Conservation (phyloP, 2,113 vertebrate species). For the Epinephelus moara region DNA sequence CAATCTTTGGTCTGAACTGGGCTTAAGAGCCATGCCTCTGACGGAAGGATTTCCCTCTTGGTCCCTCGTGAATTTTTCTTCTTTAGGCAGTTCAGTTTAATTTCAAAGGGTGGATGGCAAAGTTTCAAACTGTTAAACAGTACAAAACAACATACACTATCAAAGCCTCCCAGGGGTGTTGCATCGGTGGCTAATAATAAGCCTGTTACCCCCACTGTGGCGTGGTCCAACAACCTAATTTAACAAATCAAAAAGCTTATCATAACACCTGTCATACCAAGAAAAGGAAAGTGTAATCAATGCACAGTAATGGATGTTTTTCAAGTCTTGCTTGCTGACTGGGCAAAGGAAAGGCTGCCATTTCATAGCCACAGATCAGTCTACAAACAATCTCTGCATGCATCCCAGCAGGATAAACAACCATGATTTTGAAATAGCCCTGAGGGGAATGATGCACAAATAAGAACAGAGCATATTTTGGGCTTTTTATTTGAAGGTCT, state of each 20-base stretch:
- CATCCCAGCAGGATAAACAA: constrained; percentile 53
- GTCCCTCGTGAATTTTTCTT: not conserved
- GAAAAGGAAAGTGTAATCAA: not conserved
- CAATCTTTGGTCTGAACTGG: no score
- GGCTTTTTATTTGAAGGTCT: constrained; percentile 20
- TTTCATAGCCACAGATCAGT: constrained; percentile 43
- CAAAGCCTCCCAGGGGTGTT: not conserved
- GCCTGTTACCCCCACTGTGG: not conserved
- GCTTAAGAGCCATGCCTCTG: not conserved
- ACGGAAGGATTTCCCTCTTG: not conserved
- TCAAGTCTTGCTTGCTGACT: constrained; percentile 18
- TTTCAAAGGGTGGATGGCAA: not conserved
- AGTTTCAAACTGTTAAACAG: not conserved
- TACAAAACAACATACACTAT: not conserved
- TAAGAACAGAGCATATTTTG: constrained; percentile 24
- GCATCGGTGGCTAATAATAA: not conserved
- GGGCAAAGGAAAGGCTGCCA: constrained; percentile 12
- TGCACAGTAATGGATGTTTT: not conserved
- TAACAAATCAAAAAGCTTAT: not conserved
- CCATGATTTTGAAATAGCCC: constrained; percentile 30
- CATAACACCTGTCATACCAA: not conserved
- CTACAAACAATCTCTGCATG: constrained; percentile 33
- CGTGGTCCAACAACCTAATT: not conserved
- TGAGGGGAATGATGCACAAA: constrained; percentile 18
- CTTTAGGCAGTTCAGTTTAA: not conserved